Base-by-base conservation (phyloP, 2,888 invertebrate genomes). In the Andrena hattorfiana region DNA sequence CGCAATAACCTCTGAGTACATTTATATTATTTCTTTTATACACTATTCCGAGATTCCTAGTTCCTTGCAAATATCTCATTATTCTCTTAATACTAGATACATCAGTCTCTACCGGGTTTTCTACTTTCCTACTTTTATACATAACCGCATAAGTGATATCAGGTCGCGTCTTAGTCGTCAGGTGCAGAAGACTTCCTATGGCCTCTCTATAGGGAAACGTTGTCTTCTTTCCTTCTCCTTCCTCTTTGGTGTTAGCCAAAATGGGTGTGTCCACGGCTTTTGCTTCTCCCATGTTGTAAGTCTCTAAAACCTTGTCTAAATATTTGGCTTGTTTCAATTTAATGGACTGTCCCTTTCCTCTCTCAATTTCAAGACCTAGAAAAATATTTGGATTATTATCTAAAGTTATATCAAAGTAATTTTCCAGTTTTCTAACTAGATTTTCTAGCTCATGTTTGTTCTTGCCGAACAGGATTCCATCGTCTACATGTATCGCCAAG, bases 171-270 rank as follows among this genome's bases (percentile, higher is more conserved):
- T 75, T 68, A 2, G 42, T 49, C 0, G 75, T 32, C 2, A 75
- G 32, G 23, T 68, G 73, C 0, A 73, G 10, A 0, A 77, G 67
- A 8, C 67, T 77, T 10, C 54, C 72, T n/a, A 73, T 30, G 1
- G 42, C 42, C 28, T 73, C 67, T 26, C 60, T 35, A 23, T 49
- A 72, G 16, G 35, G 49, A n/a, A 67, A 72, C 0, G 4, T 2
- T 16, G 2, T 28, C 23, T 13, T 16, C 3, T n/a, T 28, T 2
- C 10, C 10, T 3, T 71, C 67, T 5, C 20, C 16, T 5, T 23
- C 16, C 1, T 32, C 32, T 32, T 0, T 32, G 32, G 1, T 32
- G 32, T 32, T 32, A 32, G 32, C 7, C 32, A 32, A 32, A 32
- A 77, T 62, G 1, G 72, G 51, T 8, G 67, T 77, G 30, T 42